Evolutionary conservation across 2,797 vertebrate species (phyloP), one percentile per base, ranked within the genome.

Genomic region (Sternarchorhynchus goeldii): DNA sequence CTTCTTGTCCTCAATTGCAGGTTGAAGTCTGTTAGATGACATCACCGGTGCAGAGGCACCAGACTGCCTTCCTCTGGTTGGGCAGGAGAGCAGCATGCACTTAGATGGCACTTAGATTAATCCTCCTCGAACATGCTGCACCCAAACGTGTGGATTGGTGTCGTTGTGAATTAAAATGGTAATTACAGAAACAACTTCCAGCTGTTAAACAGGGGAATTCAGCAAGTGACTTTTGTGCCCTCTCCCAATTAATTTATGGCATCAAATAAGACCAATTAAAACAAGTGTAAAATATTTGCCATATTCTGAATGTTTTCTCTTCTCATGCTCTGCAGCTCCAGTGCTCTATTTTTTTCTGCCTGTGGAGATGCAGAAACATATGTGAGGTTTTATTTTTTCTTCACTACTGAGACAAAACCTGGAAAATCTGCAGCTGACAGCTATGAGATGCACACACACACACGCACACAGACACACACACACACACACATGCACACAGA

Each of bases 161-260:
- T 87, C 87, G 77, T 90, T 90, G 91, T 92, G 89, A 93, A 94
- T 93, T 91, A 90, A 94, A 94, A 85, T 65, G 77, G 88, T 90
- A 93, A 93, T 94, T 92, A 92, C 82, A 91, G 91, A 94, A 88
- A 93, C 88, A 91, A 85, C 87, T 92, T 87, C 90, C 92, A 94
- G 93, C 90, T 95, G 92, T 91, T 94, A 92, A 88, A 75, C 83
- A 87, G 84, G 87, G 86, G 93, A 94, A 91, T 90, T 91, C 90
- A 78, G 89, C 73, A 75, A 89, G 86, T 89, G 90, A 91, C 89
- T 91, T 93, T 91, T 92, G 91, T 83, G 88, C 88, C 69, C 65
- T 29, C 73, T 60, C 72, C 74, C 53, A 83, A 57, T 87, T 88
- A 89, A 92, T 90, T 88, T 86, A 89, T 91, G 73, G 78, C 67